Conservation (phyloP, 2,888 invertebrate species). For the Eugnorisma glareosa region DNA sequence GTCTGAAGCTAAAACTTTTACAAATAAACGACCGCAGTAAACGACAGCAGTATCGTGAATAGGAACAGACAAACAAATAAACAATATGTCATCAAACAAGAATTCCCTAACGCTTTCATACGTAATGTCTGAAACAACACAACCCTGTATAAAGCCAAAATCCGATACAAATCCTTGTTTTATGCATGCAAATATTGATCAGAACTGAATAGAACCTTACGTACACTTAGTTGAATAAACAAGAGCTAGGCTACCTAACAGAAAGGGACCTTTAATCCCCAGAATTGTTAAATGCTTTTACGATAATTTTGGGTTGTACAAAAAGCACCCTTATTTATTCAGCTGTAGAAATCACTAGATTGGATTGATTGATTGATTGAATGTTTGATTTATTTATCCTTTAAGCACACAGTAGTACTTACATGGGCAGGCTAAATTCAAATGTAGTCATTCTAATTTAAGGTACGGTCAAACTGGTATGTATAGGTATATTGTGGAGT, state of each 20-base stretch:
- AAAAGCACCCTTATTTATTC: conserved; percentile 27
- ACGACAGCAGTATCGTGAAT: conserved; percentile 37
- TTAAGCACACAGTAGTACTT: no score
- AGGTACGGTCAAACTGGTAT: not conserved
- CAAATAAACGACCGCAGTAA: conserved; percentile 3
- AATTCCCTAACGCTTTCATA: conserved; percentile 47
- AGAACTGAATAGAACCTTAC: conserved; percentile 20
- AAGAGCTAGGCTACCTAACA: conserved; percentile 33
- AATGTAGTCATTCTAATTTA: not conserved
- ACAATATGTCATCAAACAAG: conserved; percentile 41
- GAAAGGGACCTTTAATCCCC: conserved; percentile 16
- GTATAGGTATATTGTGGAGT: not conserved
- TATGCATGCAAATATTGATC: conserved; percentile 58
- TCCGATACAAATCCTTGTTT: conserved; percentile 60
- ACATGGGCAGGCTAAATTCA: not conserved
- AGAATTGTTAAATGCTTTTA: conserved; percentile 27
- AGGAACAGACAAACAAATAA: conserved; percentile 42
- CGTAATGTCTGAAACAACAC: conserved; percentile 46
- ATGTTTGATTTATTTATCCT: conserved; percentile 25
- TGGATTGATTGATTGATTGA: conserved; percentile 9
- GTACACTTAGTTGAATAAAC: conserved; percentile 36
- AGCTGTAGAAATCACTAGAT: not conserved
- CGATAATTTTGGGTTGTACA: conserved; percentile 9
- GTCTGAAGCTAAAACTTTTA: not conserved
- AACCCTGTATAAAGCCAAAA: conserved; percentile 43